Percentiles rank a stretch among this genome's conserved stretches.
These are phyloP conservation scores for Chelidonichthys spinosus DNA, from an alignment of 2,797 vertebrate species.

Conservation along the genomic window DNA sequence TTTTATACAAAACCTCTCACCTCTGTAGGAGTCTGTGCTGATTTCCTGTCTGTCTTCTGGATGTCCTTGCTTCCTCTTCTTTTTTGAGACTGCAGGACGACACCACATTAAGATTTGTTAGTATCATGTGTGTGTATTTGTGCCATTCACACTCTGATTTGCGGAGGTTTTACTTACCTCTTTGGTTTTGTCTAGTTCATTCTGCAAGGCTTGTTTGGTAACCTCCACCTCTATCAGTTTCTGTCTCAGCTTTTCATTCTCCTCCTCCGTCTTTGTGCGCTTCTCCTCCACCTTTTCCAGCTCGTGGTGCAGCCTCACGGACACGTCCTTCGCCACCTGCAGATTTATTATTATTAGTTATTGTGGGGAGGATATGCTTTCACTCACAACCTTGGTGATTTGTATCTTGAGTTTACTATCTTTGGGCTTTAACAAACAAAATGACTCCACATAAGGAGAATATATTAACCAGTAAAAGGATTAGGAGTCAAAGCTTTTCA, in stretches of 20 bases:
- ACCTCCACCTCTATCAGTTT: slow-evolving; percentile 96
- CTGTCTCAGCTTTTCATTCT: slow-evolving; percentile 95
- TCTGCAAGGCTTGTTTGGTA: slow-evolving; percentile 95
- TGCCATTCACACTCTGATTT: background rate
- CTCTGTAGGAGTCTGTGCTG: slow-evolving; percentile 79
- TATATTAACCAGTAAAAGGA: no score
- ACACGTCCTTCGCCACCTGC: slow-evolving; percentile 97
- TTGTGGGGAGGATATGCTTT: background rate
- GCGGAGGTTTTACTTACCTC: slow-evolving; percentile 81
- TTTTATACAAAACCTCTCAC: slow-evolving; percentile 56
- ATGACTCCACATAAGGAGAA: no score
- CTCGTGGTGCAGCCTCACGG: slow-evolving; percentile 96
- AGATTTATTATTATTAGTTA: background rate
- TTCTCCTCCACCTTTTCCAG: slow-evolving; percentile 98
- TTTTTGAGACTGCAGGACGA: slow-evolving; percentile 73
- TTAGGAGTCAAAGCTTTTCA: background rate
- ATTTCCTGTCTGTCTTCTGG: slow-evolving; percentile 81
- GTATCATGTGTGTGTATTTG: no score
- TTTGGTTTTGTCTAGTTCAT: slow-evolving; percentile 94
- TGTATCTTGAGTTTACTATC: background rate
- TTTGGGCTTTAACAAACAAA: no score
- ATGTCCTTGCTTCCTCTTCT: slow-evolving; percentile 83
- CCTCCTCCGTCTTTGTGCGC: slow-evolving; percentile 94
- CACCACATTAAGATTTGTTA: background rate
- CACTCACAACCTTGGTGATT: background rate